Evolutionary conservation across 2,797 vertebrate species (phyloP), one percentile per base, ranked within the genome.

Genomic region (Cygnus olor): DNA sequence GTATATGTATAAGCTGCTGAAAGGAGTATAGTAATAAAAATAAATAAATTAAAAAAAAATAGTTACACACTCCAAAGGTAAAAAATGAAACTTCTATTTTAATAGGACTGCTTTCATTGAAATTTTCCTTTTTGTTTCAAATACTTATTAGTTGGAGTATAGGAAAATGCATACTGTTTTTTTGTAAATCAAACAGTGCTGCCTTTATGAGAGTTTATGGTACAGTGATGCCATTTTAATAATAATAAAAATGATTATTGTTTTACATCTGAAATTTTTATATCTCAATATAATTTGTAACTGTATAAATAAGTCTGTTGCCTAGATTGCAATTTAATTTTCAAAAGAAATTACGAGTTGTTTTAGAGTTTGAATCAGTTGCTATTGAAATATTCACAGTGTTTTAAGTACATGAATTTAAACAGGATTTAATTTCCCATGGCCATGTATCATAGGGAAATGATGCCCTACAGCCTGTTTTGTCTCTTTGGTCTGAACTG

Each of bases 241-340:
- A 82, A 58, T 77, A 77, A 54, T 71, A 38, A 53, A 40, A 5
- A 76, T 20, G 14, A 91, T 40, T 84, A 79, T 81, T 21, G 63
- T 22, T 94, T 86, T 81, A 71, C 20, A 72, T 96, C 57, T 76
- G 65, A 85, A 91, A 92, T 90, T 58, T 4, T 14, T 61, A 30
- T 42, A 64, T 65, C 54, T 68, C 58, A 94, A 78, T 85, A 51
- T 73, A 36, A 79, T 45, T 81, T 84, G 58, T 65, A 85, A 79
- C 28, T 68, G 58, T 69, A 45, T 40, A 89, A 87, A 80, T 44
- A 81, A 79, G 18, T 24, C 47, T 84, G 47, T 81, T 83, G 58
- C 51, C 73, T 81, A 76, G 77, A 91, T 36, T 63, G 51, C 44
- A 90, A 83, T 88, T 88, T 93, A 74, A 63, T 72, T 93, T 89